These are phyloP conservation scores for Otus scops DNA, from an alignment of 2,797 vertebrate species.

Conservation along the genomic window DNA sequence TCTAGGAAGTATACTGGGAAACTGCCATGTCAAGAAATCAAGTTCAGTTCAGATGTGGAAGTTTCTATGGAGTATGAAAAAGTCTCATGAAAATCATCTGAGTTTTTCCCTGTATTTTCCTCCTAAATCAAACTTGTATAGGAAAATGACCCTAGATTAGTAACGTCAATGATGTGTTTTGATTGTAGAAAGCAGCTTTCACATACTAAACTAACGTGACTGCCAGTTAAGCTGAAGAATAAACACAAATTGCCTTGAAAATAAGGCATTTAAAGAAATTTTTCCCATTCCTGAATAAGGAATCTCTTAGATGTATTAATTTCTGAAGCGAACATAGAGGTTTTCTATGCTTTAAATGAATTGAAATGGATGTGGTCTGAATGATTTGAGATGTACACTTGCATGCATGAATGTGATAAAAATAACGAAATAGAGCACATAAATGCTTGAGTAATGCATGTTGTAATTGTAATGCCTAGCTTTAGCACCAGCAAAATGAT, in stretches of 20 bases:
- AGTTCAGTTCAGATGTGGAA: background rate
- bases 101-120: background rate
- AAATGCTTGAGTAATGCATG: constrained; percentile 47
- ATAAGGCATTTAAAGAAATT: background rate
- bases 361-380: background rate
- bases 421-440: constrained; percentile 20
- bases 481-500: constrained; percentile 5
- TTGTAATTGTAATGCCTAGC: constrained; percentile 35
- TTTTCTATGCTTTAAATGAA: background rate
- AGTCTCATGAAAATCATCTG: background rate
- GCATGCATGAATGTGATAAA: constrained; percentile 19
- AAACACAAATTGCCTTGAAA: background rate
- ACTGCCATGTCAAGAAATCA: background rate
- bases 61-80: background rate
- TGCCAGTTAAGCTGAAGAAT: background rate
- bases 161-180: background rate
- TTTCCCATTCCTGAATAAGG: background rate
- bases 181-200: background rate
- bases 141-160: background rate
- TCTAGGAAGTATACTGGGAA: background rate
- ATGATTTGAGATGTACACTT: background rate
- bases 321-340: background rate
- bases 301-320: background rate
- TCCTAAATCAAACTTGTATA: background rate
- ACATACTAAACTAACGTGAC: background rate